Base-by-base conservation (phyloP, 2,797 vertebrate genomes). In the Danio kyathit region DNA sequence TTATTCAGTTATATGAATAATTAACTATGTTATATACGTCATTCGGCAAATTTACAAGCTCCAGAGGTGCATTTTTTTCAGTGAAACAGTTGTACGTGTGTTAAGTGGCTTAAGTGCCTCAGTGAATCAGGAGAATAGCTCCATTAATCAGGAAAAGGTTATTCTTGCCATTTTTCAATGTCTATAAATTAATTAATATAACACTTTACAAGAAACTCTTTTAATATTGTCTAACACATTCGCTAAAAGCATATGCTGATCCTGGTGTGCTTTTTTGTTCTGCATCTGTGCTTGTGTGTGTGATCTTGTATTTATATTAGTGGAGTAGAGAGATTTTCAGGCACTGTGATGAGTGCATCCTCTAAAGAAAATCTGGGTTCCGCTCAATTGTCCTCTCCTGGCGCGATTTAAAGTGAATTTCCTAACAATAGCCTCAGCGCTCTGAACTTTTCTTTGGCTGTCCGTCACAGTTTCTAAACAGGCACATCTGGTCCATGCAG, bases 321-420 rank as follows among this genome's bases (percentile, higher is more conserved):
- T 60, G 56, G 10, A 65, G 61, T 64, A 10, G 3, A 49, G 16
- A 4, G 57, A 63, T 76, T 38, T 59, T 70, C 8, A 41, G 11
- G 14, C 49, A 72, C 43, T 78, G 60, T 81, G 29, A 65, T 54
- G 64, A 70, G 21, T 57, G 76, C 38, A 12, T 73, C 77, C 67
- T 57, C 51, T 51, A 61, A 67, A 60, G 67, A 74, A 80, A 73
- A 83, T 79, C 48, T 21, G 64, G 61, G 59, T 83, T 73, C 44
- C 51, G 57, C 65, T 76, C 67, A 40, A 83, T 82, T 80, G 80
- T 83, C 70, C 17, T 64, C 76, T 67, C 17, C 59, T 74, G 83
- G 85, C 80, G 79, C 85, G 57, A 87, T 85, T 87, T 83, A 85
- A 86, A 88, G 86, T 88, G 87, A 86, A 87, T 87, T 86, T 76